Evolutionary conservation across 1,140 invertebrate genomes (phyloP).

Genomic region (Rhynchophorus ferrugineus): DNA sequence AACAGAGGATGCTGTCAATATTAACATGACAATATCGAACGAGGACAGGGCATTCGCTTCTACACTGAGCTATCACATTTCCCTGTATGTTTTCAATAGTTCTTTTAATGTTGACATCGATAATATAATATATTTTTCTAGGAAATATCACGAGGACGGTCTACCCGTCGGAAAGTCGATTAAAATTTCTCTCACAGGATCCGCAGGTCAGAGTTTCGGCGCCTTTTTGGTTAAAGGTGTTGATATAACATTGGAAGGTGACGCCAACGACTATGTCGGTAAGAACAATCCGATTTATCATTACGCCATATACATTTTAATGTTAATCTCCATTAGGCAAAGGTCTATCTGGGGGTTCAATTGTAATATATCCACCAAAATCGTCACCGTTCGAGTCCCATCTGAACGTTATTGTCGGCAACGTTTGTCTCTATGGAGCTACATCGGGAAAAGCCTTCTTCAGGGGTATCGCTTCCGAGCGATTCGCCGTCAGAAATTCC

Average conservation of each 20-base stretch:
- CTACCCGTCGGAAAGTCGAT: conserved; percentile 76
- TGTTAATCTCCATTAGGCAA: conserved; percentile 48
- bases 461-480: conserved; percentile 92
- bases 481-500: conserved; percentile 97
- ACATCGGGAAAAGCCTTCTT: conserved; percentile 92
- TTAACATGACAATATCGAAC: conserved; percentile 82
- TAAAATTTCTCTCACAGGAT: conserved; percentile 80
- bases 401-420: conserved; percentile 94
- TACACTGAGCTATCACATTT: conserved; percentile 91
- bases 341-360: conserved; percentile 90
- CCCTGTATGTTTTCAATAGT: conserved; percentile 56
- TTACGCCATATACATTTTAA: conserved; percentile 1
- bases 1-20: conserved; percentile 54
- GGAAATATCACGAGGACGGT: conserved; percentile 82
- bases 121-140: conserved; percentile 39
- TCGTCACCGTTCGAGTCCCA: conserved; percentile 78
- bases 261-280: conserved; percentile 98
- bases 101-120: not conserved
- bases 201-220: conserved; percentile 98
- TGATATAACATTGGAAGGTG: conserved; percentile 86
- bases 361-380: conserved; percentile 91
- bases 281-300: conserved; percentile 10
- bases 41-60: conserved; percentile 88
- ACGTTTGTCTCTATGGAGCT: conserved; percentile 96
- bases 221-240: conserved; percentile 93